Conservation (phyloP, 1,140 invertebrate species). For the Musca vetustissima region DNA sequence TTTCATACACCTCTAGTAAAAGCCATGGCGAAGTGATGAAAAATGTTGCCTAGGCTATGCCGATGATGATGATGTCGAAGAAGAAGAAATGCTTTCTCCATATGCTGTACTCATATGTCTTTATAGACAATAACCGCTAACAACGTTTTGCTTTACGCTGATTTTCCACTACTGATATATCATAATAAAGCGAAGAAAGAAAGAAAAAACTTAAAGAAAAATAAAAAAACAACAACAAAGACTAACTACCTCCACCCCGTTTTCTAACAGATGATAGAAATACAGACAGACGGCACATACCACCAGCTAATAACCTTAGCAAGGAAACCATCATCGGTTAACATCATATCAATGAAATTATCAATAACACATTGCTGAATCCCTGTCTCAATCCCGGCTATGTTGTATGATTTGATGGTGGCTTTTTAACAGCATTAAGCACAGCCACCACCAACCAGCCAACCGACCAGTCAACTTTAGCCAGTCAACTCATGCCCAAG, state of each 20-base stretch:
- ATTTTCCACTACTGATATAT: constrained; percentile 23
- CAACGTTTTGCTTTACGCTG: background rate
- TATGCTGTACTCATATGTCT: background rate
- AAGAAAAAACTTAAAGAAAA: background rate
- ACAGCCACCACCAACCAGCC: too few species aligned
- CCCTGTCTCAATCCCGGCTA: too few species aligned
- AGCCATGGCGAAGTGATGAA: constrained; percentile 3
- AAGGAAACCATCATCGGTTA: constrained; percentile 7
- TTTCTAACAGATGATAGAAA: too few species aligned
- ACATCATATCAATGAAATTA: constrained; percentile 19
- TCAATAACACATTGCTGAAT: constrained; percentile 15
- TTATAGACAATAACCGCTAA: constrained; percentile 9
- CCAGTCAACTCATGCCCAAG: too few species aligned
- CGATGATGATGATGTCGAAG: too few species aligned
- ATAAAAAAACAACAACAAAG: too few species aligned
- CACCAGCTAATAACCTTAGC: background rate
- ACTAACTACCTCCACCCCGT: too few species aligned
- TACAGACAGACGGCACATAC: background rate
- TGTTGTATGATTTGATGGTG: constrained; percentile 1
- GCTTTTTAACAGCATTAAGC: background rate
- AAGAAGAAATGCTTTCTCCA: constrained; percentile 10
- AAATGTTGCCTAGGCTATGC: background rate
- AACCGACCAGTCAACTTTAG: too few species aligned
- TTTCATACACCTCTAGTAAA: constrained; percentile 4
- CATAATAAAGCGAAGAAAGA: constrained; percentile 1